Evolutionary conservation across 2,113 vertebrate species (phyloP).

Genomic region (Hippocampus barbouri): DNA sequence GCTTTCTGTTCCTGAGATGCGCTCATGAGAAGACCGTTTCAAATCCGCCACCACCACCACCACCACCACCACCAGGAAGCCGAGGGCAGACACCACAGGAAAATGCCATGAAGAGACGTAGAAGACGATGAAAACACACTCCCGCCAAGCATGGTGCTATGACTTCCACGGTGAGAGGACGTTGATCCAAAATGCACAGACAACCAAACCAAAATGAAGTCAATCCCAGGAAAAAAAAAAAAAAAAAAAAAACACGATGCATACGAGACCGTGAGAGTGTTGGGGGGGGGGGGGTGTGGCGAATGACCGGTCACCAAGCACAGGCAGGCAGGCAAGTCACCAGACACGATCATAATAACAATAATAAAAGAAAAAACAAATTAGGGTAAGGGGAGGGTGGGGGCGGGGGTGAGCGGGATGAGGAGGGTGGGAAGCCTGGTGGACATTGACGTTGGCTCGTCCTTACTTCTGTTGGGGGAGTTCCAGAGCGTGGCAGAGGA

Average conservation of each 20-base stretch:
- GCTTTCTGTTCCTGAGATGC: background rate
- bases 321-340: constrained; percentile 74
- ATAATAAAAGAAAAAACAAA: constrained; percentile 49
- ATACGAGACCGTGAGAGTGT: constrained; percentile 51
- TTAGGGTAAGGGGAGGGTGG: constrained; percentile 12
- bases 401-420: constrained; percentile 35
- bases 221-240: constrained; percentile 19
- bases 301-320: constrained; percentile 72
- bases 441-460: constrained; percentile 62
- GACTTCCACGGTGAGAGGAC: constrained; percentile 50
- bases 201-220: constrained; percentile 51
- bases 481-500: constrained; percentile 97
- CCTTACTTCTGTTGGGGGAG: constrained; percentile 98
- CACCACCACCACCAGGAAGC: constrained; percentile 40
- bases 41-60: constrained; percentile 36
- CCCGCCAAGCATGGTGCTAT: constrained; percentile 49
- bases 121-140: constrained; percentile 34
- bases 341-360: constrained; percentile 59
- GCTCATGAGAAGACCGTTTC: constrained; percentile 2
- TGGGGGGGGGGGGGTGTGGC: constrained; percentile 45
- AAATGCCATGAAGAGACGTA: constrained; percentile 28
- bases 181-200: constrained; percentile 64
- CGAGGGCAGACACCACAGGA: constrained; percentile 36
- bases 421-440: constrained; percentile 40
- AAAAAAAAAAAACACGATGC: constrained; percentile 60